phyloP scores from a whole-genome alignment of 2,113 vertebrate species.

The Corynorhinus townsendii region DNA sequence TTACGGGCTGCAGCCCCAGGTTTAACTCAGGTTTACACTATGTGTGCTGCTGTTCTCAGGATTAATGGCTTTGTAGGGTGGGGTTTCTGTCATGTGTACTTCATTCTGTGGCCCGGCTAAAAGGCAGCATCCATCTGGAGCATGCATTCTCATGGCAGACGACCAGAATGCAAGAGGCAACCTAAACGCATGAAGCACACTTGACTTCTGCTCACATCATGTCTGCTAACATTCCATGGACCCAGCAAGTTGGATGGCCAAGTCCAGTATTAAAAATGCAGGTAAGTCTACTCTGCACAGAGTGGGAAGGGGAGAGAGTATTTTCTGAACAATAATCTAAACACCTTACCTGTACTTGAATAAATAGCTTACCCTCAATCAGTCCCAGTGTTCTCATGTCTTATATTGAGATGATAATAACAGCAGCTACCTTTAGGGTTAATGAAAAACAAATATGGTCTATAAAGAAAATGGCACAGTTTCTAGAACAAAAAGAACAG shows the following conservation, averaged over 20 bases:
- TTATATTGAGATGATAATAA: not conserved
- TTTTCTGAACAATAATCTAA: not conserved
- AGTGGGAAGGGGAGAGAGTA: not conserved
- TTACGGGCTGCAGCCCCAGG: not conserved
- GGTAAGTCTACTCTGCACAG: not conserved
- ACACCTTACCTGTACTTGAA: not conserved
- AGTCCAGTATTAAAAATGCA: not conserved
- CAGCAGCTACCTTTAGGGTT: not conserved
- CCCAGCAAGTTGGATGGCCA: not conserved
- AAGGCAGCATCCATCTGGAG: not conserved
- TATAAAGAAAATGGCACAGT: not conserved
- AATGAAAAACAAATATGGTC: not conserved
- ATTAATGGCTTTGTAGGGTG: not conserved
- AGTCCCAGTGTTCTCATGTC: not conserved
- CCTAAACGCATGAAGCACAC: not conserved
- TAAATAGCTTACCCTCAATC: not conserved
- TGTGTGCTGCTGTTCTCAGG: not conserved
- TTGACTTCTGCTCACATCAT: not conserved
- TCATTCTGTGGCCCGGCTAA: not conserved
- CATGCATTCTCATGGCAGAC: not conserved
- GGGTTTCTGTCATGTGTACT: not conserved
- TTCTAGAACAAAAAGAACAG: not conserved
- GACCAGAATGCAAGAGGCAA: not conserved
- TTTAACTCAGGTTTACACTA: not conserved
- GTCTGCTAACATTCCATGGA: not conserved